Percentiles rank a stretch among this genome's conserved stretches.
These are phyloP conservation scores for Glareola pratincola DNA, from an alignment of 2,113 vertebrate species.

Conservation along the genomic window DNA sequence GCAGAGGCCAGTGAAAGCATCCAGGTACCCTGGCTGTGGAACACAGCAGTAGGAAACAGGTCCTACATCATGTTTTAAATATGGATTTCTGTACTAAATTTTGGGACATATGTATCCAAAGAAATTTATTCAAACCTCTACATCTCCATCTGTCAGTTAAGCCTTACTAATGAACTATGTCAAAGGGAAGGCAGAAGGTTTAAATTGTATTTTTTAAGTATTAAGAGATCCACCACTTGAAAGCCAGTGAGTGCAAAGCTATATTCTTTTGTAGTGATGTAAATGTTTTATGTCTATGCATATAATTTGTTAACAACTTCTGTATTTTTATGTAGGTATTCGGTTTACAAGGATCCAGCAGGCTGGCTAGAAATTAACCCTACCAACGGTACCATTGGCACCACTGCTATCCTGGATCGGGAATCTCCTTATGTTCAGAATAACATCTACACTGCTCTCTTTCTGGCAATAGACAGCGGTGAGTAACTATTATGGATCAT, in stretches of 20 bases:
- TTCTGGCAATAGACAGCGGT: constrained; percentile 96
- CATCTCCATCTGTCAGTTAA: neutral
- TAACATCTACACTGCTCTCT: constrained; percentile 89
- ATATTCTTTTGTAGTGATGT: neutral
- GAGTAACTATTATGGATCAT: constrained; percentile 25
- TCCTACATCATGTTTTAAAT: neutral
- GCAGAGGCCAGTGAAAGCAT: accelerated
- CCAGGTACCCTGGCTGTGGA: neutral
- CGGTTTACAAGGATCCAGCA: constrained; percentile 88
- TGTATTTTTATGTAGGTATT: constrained; percentile 77
- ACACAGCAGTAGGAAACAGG: neutral
- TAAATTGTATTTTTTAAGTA: neutral
- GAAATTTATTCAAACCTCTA: neutral
- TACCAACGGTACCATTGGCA: constrained; percentile 89
- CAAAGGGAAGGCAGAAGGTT: neutral
- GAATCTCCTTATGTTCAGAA: constrained; percentile 88
- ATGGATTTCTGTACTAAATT: neutral
- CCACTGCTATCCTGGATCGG: constrained; percentile 85
- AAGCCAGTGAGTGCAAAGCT: neutral
- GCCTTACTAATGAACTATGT: neutral
- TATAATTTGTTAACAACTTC: neutral
- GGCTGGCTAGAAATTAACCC: constrained; percentile 93
- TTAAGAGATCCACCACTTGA: accelerated
- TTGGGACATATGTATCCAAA: neutral
- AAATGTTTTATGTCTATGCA: neutral